Evolutionary conservation across 2,113 vertebrate genomes (phyloP), one percentile per base, ranked within the genome.

Genomic region (Trachemys scripta): DNA sequence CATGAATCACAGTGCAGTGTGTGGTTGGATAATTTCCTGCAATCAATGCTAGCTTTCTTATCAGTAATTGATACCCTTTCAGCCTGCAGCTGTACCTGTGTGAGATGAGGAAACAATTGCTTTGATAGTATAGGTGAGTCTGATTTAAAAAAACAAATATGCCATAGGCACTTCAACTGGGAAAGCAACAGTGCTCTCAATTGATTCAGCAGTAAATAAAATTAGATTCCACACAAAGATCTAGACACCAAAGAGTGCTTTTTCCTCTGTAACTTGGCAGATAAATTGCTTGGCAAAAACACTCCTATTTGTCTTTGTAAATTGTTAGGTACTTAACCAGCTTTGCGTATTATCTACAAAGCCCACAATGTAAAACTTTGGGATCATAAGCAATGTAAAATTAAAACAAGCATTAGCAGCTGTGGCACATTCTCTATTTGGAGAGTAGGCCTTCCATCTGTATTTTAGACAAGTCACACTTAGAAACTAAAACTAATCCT

Each of bases 61-160:
- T 88, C 93, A 9, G n/a, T 22, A 22, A 38, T 72, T 95, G 88
- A 90, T 91, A 88, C 81, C 22, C 10, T 35, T 69, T 49, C 1
- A 90, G 96, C 96, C 97, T 97, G 72, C 84, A 97, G 96, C 93
- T 92, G 96, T 97, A 96, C 93, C 94, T 96, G 90, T 54, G 92
- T 94, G 88, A 95, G 83, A 90, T 80, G 62, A 90, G 90, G 94
- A 96, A 93, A 82, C 47, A 92, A 91, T 65, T 42, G 22, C 4
- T 31, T 8, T 87, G 85, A 22, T 76, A 94, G 80, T 87, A 57
- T 84, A 86, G 87, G 75, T 95, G 90, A 96, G 83, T 91, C 24
- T 22, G n/a, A 72, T 72, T 69, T 24, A 25, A 38, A 94, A 88
- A 80, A 80, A 88, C 42, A 57, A 91, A 45, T 38, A 45, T 76